Evolutionary conservation across 1,140 invertebrate genomes (phyloP).

Genomic region (Tetraneura akinire): DNA sequence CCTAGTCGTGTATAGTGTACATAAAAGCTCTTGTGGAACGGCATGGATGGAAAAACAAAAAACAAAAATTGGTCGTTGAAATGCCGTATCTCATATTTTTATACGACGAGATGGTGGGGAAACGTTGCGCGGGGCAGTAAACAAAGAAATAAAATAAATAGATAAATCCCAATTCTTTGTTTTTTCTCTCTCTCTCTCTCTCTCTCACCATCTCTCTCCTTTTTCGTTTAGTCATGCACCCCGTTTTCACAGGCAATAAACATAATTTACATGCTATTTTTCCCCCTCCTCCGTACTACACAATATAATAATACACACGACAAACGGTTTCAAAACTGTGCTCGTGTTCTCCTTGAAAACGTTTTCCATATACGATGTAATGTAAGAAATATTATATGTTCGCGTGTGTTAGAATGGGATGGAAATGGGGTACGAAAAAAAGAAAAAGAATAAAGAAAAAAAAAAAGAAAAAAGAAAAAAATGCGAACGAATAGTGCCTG

Average conservation of each 20-base stretch:
- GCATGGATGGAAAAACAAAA: background rate
- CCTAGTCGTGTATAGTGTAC: too few relatives aligned
- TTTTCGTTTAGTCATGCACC: constrained; percentile 29
- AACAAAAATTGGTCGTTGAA: constrained; percentile 22
- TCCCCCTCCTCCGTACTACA: background rate
- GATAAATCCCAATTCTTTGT: constrained; percentile 13
- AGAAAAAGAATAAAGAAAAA: background rate
- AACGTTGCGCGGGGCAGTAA: background rate
- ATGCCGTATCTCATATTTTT: constrained; percentile 38
- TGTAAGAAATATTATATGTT: background rate
- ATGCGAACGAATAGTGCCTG: background rate
- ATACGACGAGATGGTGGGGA: background rate
- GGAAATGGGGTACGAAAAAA: too few relatives aligned
- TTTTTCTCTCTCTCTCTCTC: too few relatives aligned
- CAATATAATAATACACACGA: too few relatives aligned
- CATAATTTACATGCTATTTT: constrained; percentile 44
- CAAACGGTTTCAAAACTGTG: constrained; percentile 35
- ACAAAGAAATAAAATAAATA: constrained; percentile 24
- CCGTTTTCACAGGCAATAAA: constrained; percentile 36
- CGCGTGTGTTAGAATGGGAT: too few relatives aligned
- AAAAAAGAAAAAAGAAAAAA: constrained; percentile 13
- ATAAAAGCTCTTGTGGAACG: constrained; percentile 25
- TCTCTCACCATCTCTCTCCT: too few relatives aligned
- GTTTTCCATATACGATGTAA: background rate
- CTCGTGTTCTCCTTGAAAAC: constrained; percentile 11